Percentiles rank a stretch among this genome's conserved stretches.
Conservation (phyloP, 1,140 invertebrate genomes). For the Drosophila obscura region DNA sequence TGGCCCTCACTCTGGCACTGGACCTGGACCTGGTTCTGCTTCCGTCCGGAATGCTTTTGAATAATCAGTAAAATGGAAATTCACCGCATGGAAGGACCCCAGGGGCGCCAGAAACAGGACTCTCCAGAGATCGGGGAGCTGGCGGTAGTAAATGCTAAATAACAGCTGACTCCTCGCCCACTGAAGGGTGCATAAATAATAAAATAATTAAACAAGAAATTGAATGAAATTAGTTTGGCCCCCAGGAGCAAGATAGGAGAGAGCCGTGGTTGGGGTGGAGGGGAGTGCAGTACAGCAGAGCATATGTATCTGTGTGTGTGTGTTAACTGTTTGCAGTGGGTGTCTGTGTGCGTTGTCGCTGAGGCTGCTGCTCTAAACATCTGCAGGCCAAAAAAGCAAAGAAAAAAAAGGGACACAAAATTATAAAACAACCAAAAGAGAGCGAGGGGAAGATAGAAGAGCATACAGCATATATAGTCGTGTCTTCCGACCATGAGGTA, state of each 20-base stretch:
- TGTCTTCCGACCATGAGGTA: not conserved
- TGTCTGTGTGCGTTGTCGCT: slow-evolving; percentile 38
- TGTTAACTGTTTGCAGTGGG: slow-evolving; percentile 12
- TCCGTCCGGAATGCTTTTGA: slow-evolving; percentile 34
- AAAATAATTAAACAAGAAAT: slow-evolving; percentile 81
- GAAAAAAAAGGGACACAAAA: slow-evolving; percentile 41
- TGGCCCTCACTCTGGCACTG: slow-evolving; percentile 4
- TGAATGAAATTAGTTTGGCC: slow-evolving; percentile 76
- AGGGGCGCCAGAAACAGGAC: not conserved
- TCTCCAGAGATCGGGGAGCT: slow-evolving; percentile 2
- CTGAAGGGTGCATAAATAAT: slow-evolving; percentile 74
- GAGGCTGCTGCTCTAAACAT: slow-evolving; percentile 60
- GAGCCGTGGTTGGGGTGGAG: slow-evolving; percentile 21
- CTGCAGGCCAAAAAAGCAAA: slow-evolving; percentile 68
- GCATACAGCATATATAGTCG: not conserved
- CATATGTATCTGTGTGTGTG: slow-evolving; percentile 27
- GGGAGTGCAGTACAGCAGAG: slow-evolving; percentile 9
- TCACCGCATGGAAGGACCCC: slow-evolving; percentile 36
- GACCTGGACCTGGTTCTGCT: not conserved
- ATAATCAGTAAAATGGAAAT: slow-evolving; percentile 63
- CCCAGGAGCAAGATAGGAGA: slow-evolving; percentile 29
- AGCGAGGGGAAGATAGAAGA: slow-evolving; percentile 1
- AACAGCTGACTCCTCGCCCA: slow-evolving; percentile 52
- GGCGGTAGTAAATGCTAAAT: slow-evolving; percentile 42
- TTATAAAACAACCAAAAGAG: slow-evolving; percentile 43